Percentiles rank a stretch among this genome's conserved stretches.
Conservation (phyloP, 2,113 vertebrate species). For the Vidua macroura region DNA sequence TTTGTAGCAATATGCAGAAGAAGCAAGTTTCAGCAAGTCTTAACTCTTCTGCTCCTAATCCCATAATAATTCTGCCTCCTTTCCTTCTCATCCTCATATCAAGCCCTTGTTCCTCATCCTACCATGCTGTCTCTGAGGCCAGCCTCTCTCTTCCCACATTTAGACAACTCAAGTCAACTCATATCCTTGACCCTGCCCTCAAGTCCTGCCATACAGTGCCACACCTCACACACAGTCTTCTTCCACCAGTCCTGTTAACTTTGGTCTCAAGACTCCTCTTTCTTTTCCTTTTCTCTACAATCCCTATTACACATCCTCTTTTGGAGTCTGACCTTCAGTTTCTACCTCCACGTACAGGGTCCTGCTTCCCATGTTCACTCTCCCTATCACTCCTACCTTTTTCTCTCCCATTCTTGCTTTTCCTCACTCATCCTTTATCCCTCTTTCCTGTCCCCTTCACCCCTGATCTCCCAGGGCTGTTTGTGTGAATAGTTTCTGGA, state of each 20-base stretch:
- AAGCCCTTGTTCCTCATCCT: neutral
- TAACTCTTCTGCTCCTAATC: neutral
- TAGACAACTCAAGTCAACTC: neutral
- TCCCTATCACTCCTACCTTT: neutral
- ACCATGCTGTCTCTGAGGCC: neutral
- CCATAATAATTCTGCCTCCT: neutral
- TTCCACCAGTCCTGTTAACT: neutral
- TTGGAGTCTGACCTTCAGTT: neutral
- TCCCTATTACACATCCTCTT: neutral
- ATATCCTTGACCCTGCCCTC: neutral
- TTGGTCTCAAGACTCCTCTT: neutral
- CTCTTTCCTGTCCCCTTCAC: slow-evolving; percentile 12
- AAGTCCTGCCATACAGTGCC: neutral
- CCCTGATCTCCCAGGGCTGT: slow-evolving; percentile 3
- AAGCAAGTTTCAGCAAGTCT: neutral
- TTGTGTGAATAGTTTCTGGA: slow-evolving; percentile 40
- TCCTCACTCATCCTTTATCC: neutral
- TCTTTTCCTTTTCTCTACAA: neutral
- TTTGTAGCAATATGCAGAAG: neutral
- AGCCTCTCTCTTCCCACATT: neutral
- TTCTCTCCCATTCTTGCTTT: neutral
- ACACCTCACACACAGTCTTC: neutral
- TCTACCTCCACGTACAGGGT: neutral
- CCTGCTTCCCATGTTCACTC: neutral
- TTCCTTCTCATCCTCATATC: neutral